Conservation (phyloP, 2,797 vertebrate genomes). For the Spinus olivaceus region DNA sequence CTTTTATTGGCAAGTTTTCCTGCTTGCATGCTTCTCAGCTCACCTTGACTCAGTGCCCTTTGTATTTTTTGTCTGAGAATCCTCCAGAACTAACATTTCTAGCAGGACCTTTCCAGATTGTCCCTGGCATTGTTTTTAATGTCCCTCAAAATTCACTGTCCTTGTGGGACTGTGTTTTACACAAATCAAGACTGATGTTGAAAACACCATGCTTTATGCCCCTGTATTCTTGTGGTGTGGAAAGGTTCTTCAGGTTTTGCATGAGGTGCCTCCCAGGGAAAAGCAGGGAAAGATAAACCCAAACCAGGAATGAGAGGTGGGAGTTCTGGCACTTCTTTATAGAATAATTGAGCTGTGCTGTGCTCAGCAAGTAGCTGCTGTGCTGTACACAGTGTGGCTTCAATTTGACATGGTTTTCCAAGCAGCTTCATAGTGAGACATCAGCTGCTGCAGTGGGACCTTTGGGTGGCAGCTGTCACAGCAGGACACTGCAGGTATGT, state of each 20-base stretch:
- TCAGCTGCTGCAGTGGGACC: not conserved
- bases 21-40: conserved; percentile 50
- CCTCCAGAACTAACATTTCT: not conserved
- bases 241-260: not conserved
- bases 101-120: not conserved
- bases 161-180: not conserved
- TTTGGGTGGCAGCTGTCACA: not conserved
- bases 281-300: not conserved
- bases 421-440: not conserved
- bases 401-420: not conserved
- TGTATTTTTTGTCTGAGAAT: not conserved
- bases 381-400: not conserved
- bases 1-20: conserved; percentile 58
- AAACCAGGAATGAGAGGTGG: not conserved
- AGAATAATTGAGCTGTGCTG: not conserved
- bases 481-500: not conserved
- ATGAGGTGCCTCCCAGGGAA: not conserved
- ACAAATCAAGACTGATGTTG: not conserved
- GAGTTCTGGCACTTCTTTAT: not conserved
- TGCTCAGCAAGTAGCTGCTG: not conserved
- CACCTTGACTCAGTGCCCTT: conserved; percentile 62
- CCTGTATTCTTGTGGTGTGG: not conserved
- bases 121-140: conserved; percentile 3
- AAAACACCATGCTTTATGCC: not conserved
- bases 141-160: not conserved